Base-by-base conservation (phyloP, 2,113 vertebrate species). In the Odobenus rosmarus region DNA sequence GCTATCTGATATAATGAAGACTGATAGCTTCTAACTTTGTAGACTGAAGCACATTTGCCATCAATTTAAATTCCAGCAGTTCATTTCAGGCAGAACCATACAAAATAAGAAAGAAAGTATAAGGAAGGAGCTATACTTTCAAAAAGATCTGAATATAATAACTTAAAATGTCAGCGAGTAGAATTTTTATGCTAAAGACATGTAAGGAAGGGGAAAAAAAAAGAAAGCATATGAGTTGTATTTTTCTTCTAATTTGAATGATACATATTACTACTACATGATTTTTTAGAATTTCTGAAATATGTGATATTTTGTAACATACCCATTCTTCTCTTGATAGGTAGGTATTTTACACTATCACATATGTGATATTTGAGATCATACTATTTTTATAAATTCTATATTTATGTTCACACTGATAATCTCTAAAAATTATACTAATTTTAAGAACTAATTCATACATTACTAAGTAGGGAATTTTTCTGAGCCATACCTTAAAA, bases 61-160 rank as follows among this genome's bases (percentile, higher is more conserved):
- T 97, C 95, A 93, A 36, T 98, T 98, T 97, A 97, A 97, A 98
- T 98, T 93, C 80, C 31, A 94, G 87, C 49, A 90, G 85, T 97
- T 92, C 9, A 36, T 95, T 97, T 98, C 90, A 95, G 79, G 11
- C 55, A 95, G 62, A 95, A 93, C 12, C 10, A 95, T 33, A 51
- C 36, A 51, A 94, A 92, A 92, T 42, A 55, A 97, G 53, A 92
- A 12, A 62, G 19, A 77, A 80, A 87, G 67, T 69, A 61, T 1
- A 86, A 92, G 61, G 15, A 79, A 90, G 21, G 7, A 86, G 2
- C 51, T 87, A 11, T 46, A 84, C 62, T 86, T 91, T 81, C 3
- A 79, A 88, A 51, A 92, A 80, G 16, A 67, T 33, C 31, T 69
- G 55, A 89, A 85, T 72, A 85, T 21, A 72, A 13, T 59, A 82